These are phyloP conservation scores for Psilopogon haemacephalus DNA, from an alignment of 2,113 vertebrate species.

Conservation along the genomic window DNA sequence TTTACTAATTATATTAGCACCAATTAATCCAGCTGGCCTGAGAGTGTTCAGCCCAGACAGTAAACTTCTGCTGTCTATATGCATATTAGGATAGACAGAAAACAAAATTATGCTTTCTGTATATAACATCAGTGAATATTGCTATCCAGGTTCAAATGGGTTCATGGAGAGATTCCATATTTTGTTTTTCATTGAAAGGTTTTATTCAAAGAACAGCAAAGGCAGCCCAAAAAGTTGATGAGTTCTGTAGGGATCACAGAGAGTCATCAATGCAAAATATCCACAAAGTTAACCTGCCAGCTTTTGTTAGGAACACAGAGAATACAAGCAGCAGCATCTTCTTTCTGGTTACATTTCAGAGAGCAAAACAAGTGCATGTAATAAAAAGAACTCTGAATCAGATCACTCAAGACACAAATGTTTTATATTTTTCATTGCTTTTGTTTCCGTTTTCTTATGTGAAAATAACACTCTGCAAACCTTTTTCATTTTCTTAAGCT, in stretches of 20 bases:
- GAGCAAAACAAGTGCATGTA: neutral
- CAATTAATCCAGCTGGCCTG: neutral
- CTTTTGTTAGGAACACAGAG: neutral
- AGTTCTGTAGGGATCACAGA: neutral
- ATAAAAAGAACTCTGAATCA: neutral
- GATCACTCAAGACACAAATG: neutral
- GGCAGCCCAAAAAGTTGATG: neutral
- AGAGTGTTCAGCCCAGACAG: neutral
- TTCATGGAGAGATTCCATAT: neutral
- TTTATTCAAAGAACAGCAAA: neutral
- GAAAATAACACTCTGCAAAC: neutral
- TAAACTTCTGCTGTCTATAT: neutral
- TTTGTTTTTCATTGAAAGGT: neutral
- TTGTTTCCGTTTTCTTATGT: neutral
- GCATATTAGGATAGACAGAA: neutral
- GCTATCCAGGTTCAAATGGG: accelerated
- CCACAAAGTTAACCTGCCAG: neutral
- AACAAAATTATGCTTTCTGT: neutral
- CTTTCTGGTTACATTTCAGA: neutral
- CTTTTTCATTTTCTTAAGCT: neutral
- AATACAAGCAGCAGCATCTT: neutral
- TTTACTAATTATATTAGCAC: neutral
- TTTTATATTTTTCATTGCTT: neutral
- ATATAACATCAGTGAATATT: neutral
- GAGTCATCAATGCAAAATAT: neutral